phyloP scores from a whole-genome alignment of 2,113 vertebrate genomes.

The Asarcornis scutulata region DNA sequence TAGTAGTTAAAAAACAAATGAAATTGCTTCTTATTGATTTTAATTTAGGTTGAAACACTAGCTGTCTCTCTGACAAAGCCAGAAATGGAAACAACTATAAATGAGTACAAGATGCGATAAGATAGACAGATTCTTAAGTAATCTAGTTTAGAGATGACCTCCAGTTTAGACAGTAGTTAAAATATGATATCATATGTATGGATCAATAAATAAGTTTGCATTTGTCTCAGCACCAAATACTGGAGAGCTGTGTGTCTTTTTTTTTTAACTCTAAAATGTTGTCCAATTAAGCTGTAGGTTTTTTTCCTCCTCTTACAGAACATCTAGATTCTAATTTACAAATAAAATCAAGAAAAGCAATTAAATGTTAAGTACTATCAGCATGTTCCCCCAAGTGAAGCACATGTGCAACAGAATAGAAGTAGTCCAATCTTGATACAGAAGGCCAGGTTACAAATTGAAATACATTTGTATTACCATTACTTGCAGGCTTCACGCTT shows the following conservation, averaged over 20 bases:
- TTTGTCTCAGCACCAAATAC: slow-evolving; percentile 8
- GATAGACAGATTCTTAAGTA: slow-evolving; percentile 51
- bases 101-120: slow-evolving; percentile 62
- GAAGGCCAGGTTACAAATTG: slow-evolving; percentile 65
- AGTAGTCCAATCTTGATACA: slow-evolving; percentile 59
- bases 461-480: slow-evolving; percentile 25
- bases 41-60: slow-evolving; percentile 75
- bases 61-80: slow-evolving; percentile 68
- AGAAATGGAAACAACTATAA: slow-evolving; percentile 62
- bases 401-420: slow-evolving; percentile 65
- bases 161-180: slow-evolving; percentile 18
- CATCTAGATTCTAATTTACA: slow-evolving; percentile 78
- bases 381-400: slow-evolving; percentile 65
- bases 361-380: slow-evolving; percentile 75
- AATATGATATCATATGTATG: slow-evolving; percentile 15
- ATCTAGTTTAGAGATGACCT: slow-evolving; percentile 38
- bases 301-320: slow-evolving; percentile 53
- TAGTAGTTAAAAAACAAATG: slow-evolving; percentile 76
- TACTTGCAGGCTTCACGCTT: slow-evolving; percentile 8
- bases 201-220: neutral
- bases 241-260: neutral
- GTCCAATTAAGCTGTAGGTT: slow-evolving; percentile 64
- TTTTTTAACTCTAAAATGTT: slow-evolving; percentile 42
- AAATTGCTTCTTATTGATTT: slow-evolving; percentile 81
- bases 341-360: slow-evolving; percentile 77